Conservation (phyloP, 1,140 invertebrate species). For the Maconellicoccus hirsutus region DNA sequence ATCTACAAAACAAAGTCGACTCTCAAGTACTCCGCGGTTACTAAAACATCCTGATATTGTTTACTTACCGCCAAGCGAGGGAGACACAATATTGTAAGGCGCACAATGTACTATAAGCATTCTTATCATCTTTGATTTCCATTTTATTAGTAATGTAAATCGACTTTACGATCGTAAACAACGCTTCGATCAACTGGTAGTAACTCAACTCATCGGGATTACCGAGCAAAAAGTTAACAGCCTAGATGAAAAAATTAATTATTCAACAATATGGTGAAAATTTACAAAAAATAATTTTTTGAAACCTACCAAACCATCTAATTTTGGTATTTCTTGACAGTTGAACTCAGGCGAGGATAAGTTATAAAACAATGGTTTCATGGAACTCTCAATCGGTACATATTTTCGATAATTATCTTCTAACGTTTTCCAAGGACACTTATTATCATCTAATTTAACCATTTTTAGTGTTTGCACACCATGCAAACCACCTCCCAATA, state of each 20-base stretch:
- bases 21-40: slow-evolving; percentile 24
- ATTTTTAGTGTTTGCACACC: slow-evolving; percentile 38
- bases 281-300: slow-evolving; percentile 16
- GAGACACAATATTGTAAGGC: slow-evolving; percentile 85
- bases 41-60: background rate
- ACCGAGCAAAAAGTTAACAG: slow-evolving; percentile 83
- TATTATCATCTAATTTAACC: slow-evolving; percentile 42
- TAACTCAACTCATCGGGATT: slow-evolving; percentile 84
- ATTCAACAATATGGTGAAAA: background rate
- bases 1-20: slow-evolving; percentile 35
- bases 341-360: slow-evolving; percentile 62
- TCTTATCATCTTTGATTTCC: background rate
- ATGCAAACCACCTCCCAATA: slow-evolving; percentile 52
- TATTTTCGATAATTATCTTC: slow-evolving; percentile 67
- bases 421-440: slow-evolving; percentile 56
- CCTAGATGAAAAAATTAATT: slow-evolving; percentile 35
- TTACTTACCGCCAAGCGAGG: slow-evolving; percentile 64
- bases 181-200: slow-evolving; percentile 67
- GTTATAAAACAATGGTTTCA: slow-evolving; percentile 77
- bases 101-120: slow-evolving; percentile 53
- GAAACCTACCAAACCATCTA: slow-evolving; percentile 71
- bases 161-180: slow-evolving; percentile 58
- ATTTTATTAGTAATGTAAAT: slow-evolving; percentile 21
- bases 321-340: slow-evolving; percentile 58
- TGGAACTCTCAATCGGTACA: slow-evolving; percentile 59